Conservation (phyloP, 2,113 vertebrate genomes). For the Pardalotus punctatus region DNA sequence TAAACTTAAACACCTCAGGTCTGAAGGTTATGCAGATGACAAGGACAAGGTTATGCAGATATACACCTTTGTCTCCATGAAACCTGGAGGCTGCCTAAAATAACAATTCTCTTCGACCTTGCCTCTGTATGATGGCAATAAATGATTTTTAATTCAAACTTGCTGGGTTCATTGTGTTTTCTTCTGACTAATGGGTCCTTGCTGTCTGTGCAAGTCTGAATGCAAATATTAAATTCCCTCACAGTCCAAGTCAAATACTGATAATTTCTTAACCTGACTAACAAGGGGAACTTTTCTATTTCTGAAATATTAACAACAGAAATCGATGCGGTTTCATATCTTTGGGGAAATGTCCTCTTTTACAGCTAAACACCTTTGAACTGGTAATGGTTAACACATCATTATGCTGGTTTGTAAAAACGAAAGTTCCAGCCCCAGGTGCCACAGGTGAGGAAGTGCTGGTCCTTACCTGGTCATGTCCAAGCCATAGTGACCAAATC, state of each 20-base stretch:
- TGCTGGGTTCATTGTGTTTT: background rate
- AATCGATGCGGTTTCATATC: background rate
- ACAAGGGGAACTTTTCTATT: background rate
- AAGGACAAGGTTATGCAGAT: background rate
- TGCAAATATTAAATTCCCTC: background rate
- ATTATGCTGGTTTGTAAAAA: background rate
- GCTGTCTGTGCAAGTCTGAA: background rate
- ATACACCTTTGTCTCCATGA: background rate
- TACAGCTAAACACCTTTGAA: background rate
- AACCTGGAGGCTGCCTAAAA: slow-evolving; percentile 5
- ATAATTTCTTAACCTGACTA: background rate
- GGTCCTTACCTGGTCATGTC: background rate
- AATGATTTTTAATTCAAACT: background rate
- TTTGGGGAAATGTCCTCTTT: background rate
- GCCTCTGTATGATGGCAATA: background rate
- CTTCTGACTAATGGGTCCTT: background rate
- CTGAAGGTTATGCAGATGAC: slow-evolving; percentile 16
- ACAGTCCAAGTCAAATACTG: background rate
- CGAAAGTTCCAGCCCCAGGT: background rate
- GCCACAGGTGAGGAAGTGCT: background rate
- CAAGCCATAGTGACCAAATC: background rate
- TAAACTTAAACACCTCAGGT: background rate
- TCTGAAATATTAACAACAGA: background rate
- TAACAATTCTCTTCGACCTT: background rate
- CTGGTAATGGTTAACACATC: background rate